phyloP scores from a whole-genome alignment of 2,797 vertebrate genomes.

The Danio jaintianensis region DNA sequence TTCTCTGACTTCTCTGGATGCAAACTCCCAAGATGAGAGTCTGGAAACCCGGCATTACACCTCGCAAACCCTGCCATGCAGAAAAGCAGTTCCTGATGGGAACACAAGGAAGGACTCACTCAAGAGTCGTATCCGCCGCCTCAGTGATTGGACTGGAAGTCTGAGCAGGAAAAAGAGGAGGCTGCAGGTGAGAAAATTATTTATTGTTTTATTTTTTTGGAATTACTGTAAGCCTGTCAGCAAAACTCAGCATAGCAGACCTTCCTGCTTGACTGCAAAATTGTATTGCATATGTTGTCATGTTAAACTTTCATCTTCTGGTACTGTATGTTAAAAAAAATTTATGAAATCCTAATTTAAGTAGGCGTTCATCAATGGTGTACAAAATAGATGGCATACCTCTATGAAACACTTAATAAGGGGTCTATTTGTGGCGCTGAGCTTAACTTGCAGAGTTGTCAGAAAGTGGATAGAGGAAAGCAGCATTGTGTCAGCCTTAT shows the following conservation, averaged over 20 bases:
- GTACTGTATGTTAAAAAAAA: neutral
- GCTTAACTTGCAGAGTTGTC: neutral
- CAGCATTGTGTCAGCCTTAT: constrained; percentile 23
- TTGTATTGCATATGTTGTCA: constrained; percentile 9
- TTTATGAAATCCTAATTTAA: neutral
- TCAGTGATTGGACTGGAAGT: constrained; percentile 96
- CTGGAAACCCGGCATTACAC: constrained; percentile 71
- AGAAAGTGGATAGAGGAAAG: neutral
- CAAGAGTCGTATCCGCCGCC: constrained; percentile 88
- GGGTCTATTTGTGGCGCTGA: neutral
- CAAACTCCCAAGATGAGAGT: constrained; percentile 69
- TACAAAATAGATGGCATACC: neutral
- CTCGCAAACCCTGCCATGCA: constrained; percentile 85
- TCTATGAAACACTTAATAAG: neutral
- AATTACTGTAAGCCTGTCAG: neutral
- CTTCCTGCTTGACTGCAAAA: constrained; percentile 9
- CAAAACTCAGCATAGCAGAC: neutral
- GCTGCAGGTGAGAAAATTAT: constrained; percentile 83
- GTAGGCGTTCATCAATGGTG: neutral
- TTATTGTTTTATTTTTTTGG: too few relatives aligned
- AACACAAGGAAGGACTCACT: constrained; percentile 86
- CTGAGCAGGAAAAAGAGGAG: constrained; percentile 92
- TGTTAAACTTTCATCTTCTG: neutral
- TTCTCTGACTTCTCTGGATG: constrained; percentile 77
- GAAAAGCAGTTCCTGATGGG: constrained; percentile 74